phyloP scores from a whole-genome alignment of 2,888 invertebrate genomes.

The Chaetoderma sp. region DNA sequence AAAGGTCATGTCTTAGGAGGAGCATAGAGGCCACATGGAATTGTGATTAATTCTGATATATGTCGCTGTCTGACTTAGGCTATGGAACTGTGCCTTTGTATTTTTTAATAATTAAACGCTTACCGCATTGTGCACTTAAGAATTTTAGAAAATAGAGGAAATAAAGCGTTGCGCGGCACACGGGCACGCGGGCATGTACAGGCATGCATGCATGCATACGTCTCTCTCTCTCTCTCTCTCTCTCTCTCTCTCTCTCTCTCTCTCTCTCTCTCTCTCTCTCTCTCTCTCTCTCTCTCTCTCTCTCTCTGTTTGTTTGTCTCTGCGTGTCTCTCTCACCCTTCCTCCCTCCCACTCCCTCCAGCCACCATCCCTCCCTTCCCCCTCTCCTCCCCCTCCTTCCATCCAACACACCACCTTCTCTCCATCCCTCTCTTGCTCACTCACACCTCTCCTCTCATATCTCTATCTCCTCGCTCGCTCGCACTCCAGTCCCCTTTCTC shows the following conservation, averaged over 20 bases:
- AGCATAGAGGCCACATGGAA: too few relatives aligned
- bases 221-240: slow-evolving; percentile 7
- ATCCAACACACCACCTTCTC: background rate
- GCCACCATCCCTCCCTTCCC: background rate
- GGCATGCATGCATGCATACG: too few relatives aligned
- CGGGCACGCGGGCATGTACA: too few relatives aligned
- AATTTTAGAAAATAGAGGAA: too few relatives aligned
- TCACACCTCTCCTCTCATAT: too few relatives aligned
- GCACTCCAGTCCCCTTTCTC: slow-evolving; percentile 4
- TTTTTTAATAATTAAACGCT: too few relatives aligned
- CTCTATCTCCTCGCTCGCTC: slow-evolving; percentile 4
- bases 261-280: background rate
- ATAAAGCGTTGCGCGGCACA: too few relatives aligned
- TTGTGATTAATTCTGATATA: too few relatives aligned
- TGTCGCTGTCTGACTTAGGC: too few relatives aligned
- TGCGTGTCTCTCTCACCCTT: background rate
- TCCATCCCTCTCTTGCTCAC: slow-evolving; percentile 5
- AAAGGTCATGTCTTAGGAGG: too few relatives aligned
- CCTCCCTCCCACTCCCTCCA: background rate
- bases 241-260: background rate
- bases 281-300: background rate
- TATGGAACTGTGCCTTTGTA: too few relatives aligned
- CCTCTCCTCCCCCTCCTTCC: background rate
- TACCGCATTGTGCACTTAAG: too few relatives aligned
- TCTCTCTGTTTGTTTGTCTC: background rate